phyloP scores from a whole-genome alignment of 2,113 vertebrate species.

The Octodon degus region DNA sequence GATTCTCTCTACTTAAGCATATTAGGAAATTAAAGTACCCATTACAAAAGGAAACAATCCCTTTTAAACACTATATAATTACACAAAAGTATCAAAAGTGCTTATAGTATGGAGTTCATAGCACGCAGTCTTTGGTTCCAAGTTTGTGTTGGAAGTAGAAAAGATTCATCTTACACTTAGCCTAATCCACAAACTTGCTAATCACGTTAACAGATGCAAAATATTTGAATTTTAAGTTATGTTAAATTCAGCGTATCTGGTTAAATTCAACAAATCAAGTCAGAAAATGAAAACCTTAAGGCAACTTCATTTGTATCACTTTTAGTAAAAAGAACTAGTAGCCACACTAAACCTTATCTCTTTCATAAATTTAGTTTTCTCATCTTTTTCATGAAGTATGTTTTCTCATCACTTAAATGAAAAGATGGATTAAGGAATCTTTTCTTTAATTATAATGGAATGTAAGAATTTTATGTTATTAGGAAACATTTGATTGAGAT shows the following conservation, averaged over 20 bases:
- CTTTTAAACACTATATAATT: background rate
- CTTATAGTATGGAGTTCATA: background rate
- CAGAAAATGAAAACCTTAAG: constrained; percentile 5
- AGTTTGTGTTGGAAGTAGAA: background rate
- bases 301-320: background rate
- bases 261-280: constrained; percentile 6
- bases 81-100: background rate
- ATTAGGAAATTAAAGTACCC: background rate
- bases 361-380: background rate
- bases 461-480: background rate
- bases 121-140: background rate
- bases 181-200: background rate
- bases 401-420: constrained; percentile 14
- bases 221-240: background rate
- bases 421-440: background rate
- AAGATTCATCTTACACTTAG: background rate
- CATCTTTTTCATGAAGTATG: background rate
- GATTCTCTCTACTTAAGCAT: background rate
- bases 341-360: background rate
- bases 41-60: background rate
- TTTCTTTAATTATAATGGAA: constrained; percentile 26
- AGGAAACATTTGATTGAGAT: background rate
- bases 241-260: background rate
- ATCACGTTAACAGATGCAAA: background rate
- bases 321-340: background rate